These are phyloP conservation scores for Tetrapedia diversipes DNA, from an alignment of 2,888 invertebrate species.

Conservation along the genomic window DNA sequence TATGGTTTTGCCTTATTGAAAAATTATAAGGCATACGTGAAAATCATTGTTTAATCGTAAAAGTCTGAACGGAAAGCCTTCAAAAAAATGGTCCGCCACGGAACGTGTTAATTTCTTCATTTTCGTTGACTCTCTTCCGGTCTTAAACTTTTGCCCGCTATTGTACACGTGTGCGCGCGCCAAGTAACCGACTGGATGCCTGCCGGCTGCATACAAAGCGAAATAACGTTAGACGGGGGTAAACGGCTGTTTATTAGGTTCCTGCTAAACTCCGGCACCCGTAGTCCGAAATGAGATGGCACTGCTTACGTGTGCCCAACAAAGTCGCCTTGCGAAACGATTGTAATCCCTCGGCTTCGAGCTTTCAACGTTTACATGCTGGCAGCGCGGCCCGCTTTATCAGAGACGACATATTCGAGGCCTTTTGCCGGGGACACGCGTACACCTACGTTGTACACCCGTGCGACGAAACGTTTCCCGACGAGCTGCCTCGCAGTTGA, in stretches of 20 bases:
- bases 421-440: conserved; percentile 4
- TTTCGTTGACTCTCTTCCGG: too few relatives aligned
- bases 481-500: background rate
- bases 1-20: too few relatives aligned
- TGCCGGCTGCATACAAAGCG: conserved; percentile 43
- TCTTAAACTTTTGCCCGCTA: too few relatives aligned
- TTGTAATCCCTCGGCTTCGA: conserved; percentile 57
- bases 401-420: conserved; percentile 29
- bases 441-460: too few relatives aligned
- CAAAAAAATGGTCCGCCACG: too few relatives aligned
- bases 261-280: conserved; percentile 49
- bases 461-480: conserved; percentile 10
- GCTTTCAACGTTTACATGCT: conserved; percentile 46
- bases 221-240: conserved; percentile 60
- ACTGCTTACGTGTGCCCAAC: conserved; percentile 31
- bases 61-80: too few relatives aligned
- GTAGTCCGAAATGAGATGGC: conserved; percentile 51
- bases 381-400: conserved; percentile 33
- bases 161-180: conserved; percentile 15
- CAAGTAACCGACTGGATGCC: conserved; percentile 47
- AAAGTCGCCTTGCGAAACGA: conserved; percentile 53
- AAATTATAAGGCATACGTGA: too few relatives aligned
- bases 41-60: too few relatives aligned
- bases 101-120: too few relatives aligned
- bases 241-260: conserved; percentile 65